Conservation (phyloP, 1,140 invertebrate genomes). For the Drosophila quadrilineata region DNA sequence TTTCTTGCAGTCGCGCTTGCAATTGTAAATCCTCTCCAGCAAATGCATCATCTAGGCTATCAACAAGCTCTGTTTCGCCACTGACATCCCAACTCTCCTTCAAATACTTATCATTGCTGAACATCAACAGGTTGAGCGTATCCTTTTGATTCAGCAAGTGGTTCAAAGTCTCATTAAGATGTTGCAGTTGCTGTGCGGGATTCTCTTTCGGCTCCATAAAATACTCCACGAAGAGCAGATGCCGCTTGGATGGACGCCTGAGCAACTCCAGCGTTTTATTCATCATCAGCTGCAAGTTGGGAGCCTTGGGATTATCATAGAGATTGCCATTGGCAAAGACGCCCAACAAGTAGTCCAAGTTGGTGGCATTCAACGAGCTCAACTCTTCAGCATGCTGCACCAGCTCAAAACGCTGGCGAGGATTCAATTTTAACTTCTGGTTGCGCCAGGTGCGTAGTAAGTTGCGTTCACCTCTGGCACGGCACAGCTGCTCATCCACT, state of each 20-base stretch:
- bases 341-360: constrained; percentile 54
- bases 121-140: constrained; percentile 37
- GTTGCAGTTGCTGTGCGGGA: constrained; percentile 9
- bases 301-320: constrained; percentile 16
- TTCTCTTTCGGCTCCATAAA: neutral
- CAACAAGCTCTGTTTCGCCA: constrained; percentile 33
- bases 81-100: constrained; percentile 41
- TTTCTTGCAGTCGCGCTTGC: constrained; percentile 21
- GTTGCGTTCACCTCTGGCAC: constrained; percentile 51
- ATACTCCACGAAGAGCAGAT: constrained; percentile 58
- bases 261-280: constrained; percentile 45
- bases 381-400: constrained; percentile 44
- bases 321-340: constrained; percentile 59
- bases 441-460: constrained; percentile 58
- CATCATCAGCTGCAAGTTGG: constrained; percentile 39
- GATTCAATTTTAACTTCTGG: constrained; percentile 19
- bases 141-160: neutral
- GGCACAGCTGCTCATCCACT: constrained; percentile 45
- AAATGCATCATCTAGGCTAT: constrained; percentile 18
- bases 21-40: constrained; percentile 3
- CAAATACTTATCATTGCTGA: constrained; percentile 38
- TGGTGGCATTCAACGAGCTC: constrained; percentile 45
- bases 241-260: constrained; percentile 8
- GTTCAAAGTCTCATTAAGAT: constrained; percentile 41
- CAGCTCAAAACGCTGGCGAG: constrained; percentile 38